phyloP scores from a whole-genome alignment of 2,113 vertebrate genomes.

The Coturnix japonica region DNA sequence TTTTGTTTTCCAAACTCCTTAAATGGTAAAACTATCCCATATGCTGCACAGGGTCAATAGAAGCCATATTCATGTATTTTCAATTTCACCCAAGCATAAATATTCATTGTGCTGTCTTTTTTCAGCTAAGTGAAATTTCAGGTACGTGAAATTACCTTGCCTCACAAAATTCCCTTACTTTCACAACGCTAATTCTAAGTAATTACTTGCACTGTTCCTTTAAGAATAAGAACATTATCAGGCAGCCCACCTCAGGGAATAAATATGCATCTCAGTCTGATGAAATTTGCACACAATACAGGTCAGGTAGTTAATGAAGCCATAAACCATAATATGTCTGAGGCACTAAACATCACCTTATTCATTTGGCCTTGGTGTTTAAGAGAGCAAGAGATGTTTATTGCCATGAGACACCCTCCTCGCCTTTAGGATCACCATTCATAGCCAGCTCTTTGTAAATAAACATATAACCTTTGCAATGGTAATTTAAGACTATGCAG shows the following conservation, averaged over 20 bases:
- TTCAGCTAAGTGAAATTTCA: conserved; percentile 40
- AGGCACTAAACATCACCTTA: conserved; percentile 67
- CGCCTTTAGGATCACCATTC: conserved; percentile 70
- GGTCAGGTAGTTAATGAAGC: conserved; percentile 78
- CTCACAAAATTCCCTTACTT: conserved; percentile 61
- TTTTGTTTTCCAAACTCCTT: not conserved
- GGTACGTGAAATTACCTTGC: conserved; percentile 40
- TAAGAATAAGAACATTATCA: conserved; percentile 69
- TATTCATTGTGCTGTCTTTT: conserved; percentile 6
- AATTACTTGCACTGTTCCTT: conserved; percentile 70
- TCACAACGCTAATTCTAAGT: conserved; percentile 67
- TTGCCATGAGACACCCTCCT: conserved; percentile 73
- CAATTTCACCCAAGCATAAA: not conserved
- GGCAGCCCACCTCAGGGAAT: conserved; percentile 59
- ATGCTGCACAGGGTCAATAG: not conserved
- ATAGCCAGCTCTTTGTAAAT: conserved; percentile 79
- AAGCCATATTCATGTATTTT: not conserved
- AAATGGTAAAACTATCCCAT: not conserved
- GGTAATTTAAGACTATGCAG: conserved; percentile 81
- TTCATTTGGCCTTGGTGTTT: conserved; percentile 68
- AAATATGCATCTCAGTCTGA: conserved; percentile 68
- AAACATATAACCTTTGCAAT: conserved; percentile 83
- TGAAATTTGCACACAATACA: conserved; percentile 78
- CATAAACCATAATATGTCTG: conserved; percentile 70
- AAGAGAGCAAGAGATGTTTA: conserved; percentile 75